Evolutionary conservation across 2,113 vertebrate species (phyloP), one percentile per base, ranked within the genome.

Genomic region (Vimba vimba): DNA sequence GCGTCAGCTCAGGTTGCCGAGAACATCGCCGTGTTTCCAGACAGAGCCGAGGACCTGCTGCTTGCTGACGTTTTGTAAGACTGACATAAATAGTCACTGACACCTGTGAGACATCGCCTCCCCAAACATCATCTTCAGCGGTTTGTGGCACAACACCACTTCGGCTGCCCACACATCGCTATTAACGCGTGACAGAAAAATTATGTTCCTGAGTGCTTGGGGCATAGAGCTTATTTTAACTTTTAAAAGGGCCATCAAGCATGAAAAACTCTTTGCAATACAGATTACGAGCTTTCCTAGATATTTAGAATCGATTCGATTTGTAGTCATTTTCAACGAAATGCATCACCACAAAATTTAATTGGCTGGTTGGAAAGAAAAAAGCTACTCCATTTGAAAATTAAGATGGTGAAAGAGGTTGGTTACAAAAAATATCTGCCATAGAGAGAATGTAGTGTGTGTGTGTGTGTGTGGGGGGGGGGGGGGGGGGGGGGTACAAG

Each of bases 71-170:
- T 62, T 75, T 80, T 33, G 82, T n/a, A 77, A 73, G 86, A 74
- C 36, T 84, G 64, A 74, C 59, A 87, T 64, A 85, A 84, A 86
- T 73, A 73, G 39, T 86, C 55, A 13, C 39, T 74, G 68, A 80
- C 85, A 86, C 75, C 52, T 64, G 74, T 25, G 55, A 79, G 39
- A 71, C 55, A 36, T 33, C 62, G 3, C 39, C 30, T 50, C 25
- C 19, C 62, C 25, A 9, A 77, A 25, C 64, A 86, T 73, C 84
- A 80, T 73, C 85, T 27, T 66, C 66, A 60, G 62, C 17, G 50
- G 83, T 57, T 73, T 68, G 50, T 62, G 85, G 84, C 45, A 78
- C 79, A 75, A 47, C 52, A 86, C 25, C 66, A 75, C 77, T 74
- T 66, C 79, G 82, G 85, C 64, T 30, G 36, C 21, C 33, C 68